Percentiles rank a stretch among this genome's conserved stretches.
These are phyloP conservation scores for Halictus quadricinctus DNA, from an alignment of 2,888 invertebrate genomes.

Conservation along the genomic window DNA sequence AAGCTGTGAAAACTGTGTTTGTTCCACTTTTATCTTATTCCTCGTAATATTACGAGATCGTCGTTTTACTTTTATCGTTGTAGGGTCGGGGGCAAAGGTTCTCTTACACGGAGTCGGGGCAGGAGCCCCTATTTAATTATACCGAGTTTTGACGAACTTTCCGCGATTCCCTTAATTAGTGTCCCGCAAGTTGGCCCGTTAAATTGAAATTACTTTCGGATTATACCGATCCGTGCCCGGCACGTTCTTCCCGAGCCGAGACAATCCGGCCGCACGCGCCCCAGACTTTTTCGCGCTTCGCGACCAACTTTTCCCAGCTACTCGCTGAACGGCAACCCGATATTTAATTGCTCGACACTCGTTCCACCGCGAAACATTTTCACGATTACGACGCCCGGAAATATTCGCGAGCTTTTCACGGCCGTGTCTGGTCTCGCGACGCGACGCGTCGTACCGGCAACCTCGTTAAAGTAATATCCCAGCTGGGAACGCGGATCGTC, in stretches of 20 bases:
- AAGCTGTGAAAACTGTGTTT: not conserved
- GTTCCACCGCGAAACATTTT: slow-evolving; percentile 3
- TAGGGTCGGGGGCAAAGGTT: slow-evolving; percentile 23
- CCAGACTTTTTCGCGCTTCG: not conserved
- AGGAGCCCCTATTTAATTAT: slow-evolving; percentile 59
- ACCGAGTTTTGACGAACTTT: slow-evolving; percentile 62
- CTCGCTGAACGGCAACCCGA: slow-evolving; percentile 15
- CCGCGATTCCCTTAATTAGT: slow-evolving; percentile 59
- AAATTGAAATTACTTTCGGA: slow-evolving; percentile 55
- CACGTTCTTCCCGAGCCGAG: not conserved
- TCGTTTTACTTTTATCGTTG: slow-evolving; percentile 13
- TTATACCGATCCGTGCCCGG: slow-evolving; percentile 31
- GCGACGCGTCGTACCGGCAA: not conserved
- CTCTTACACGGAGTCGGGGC: slow-evolving; percentile 22
- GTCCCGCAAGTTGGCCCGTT: slow-evolving; percentile 40
- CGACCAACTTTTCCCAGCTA: slow-evolving; percentile 18
- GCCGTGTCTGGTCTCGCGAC: not conserved
- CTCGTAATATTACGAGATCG: slow-evolving; percentile 10
- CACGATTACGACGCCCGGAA: slow-evolving; percentile 4
- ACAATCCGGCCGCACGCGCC: not conserved
- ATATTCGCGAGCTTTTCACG: slow-evolving; percentile 5
- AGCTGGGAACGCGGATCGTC: slow-evolving; percentile 17
- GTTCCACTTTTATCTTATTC: not conserved
- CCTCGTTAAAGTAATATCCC: slow-evolving; percentile 38
- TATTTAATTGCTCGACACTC: slow-evolving; percentile 27